Evolutionary conservation across 2,797 vertebrate genomes (phyloP).

Genomic region (Toxotes lorentzi): DNA sequence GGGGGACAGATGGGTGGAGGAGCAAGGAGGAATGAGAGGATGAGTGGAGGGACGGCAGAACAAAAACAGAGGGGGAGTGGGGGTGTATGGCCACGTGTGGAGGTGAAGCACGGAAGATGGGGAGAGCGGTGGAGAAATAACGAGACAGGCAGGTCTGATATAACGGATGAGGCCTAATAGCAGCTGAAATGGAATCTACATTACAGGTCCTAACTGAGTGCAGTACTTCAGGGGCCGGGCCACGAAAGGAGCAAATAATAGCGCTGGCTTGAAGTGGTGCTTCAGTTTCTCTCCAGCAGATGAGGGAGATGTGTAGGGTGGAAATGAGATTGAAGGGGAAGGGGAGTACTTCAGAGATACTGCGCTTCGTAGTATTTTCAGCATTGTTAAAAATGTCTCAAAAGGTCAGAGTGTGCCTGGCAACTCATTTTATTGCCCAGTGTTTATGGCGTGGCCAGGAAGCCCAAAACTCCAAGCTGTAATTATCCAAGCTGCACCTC

Average conservation of each 20-base stretch:
- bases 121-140: conserved; percentile 69
- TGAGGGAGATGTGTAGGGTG: conserved; percentile 72
- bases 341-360: conserved; percentile 59
- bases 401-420: conserved; percentile 68
- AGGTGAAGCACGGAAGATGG: conserved; percentile 39
- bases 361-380: conserved; percentile 69
- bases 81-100: conserved; percentile 9
- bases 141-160: conserved; percentile 76
- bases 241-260: conserved; percentile 79
- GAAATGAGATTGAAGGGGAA: conserved; percentile 64
- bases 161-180: conserved; percentile 85
- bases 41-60: conserved; percentile 52
- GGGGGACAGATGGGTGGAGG: conserved; percentile 61
- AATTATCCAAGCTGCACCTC: conserved; percentile 56
- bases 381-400: conserved; percentile 71
- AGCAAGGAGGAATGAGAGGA: conserved; percentile 52
- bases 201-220: conserved; percentile 88
- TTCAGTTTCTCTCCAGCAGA: conserved; percentile 78
- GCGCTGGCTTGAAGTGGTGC: conserved; percentile 76
- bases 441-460: conserved; percentile 41
- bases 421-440: conserved; percentile 44
- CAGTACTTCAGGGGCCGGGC: conserved; percentile 82
- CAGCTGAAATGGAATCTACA: conserved; percentile 90
- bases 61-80: conserved; percentile 41
- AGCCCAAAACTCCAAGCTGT: conserved; percentile 31